These are phyloP conservation scores for Atta texana DNA, from an alignment of 1,140 invertebrate species.

Conservation along the genomic window DNA sequence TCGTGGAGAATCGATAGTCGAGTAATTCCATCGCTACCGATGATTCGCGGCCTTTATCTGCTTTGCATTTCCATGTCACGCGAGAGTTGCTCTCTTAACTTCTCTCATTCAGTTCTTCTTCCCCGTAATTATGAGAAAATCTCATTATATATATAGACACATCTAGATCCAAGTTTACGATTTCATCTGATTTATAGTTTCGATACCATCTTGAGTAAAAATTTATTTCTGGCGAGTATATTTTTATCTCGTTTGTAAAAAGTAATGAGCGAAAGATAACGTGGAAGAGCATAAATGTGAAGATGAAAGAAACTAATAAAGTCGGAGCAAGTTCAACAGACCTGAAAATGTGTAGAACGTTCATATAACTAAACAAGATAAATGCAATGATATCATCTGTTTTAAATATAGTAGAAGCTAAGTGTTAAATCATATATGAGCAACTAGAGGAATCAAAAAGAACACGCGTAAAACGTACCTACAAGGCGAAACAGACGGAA, in stretches of 20 bases:
- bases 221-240: background rate
- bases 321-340: slow-evolving; percentile 11
- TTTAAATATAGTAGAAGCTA: slow-evolving; percentile 55
- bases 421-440: slow-evolving; percentile 63
- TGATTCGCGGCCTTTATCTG: slow-evolving; percentile 44
- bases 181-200: slow-evolving; percentile 1
- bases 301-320: background rate
- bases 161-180: slow-evolving; percentile 1
- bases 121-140: slow-evolving; percentile 14
- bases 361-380: slow-evolving; percentile 32
- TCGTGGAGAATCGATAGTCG: slow-evolving; percentile 63
- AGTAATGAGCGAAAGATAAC: background rate
- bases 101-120: background rate
- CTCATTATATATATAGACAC: slow-evolving; percentile 20
- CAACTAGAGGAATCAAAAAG: slow-evolving; percentile 69
- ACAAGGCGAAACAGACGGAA: slow-evolving; percentile 42
- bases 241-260: slow-evolving; percentile 10
- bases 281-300: slow-evolving; percentile 5
- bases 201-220: background rate
- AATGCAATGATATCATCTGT: slow-evolving; percentile 28
- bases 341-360: slow-evolving; percentile 6
- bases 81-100: slow-evolving; percentile 28
- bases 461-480: slow-evolving; percentile 44
- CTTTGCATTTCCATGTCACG: slow-evolving; percentile 38
- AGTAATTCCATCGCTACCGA: slow-evolving; percentile 44